Evolutionary conservation across 1,140 invertebrate genomes (phyloP).

Genomic region (Steinernema feltiae): DNA sequence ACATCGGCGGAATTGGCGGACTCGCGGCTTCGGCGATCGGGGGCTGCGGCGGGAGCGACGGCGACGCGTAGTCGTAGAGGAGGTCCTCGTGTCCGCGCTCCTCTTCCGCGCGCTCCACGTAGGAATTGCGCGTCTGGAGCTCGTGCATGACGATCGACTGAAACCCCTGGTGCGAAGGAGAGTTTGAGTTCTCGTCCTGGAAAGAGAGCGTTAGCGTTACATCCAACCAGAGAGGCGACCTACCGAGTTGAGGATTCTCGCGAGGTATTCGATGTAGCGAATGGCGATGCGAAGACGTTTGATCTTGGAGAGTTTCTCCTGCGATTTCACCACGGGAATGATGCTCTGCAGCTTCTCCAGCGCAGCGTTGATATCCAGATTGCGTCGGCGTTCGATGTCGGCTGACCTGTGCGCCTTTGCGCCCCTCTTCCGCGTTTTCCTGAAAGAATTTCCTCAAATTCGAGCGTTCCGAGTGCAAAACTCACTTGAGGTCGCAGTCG

Average conservation of each 20-base stretch:
- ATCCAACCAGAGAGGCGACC: not conserved
- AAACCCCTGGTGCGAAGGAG: not conserved
- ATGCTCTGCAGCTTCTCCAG: not conserved
- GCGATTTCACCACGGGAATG: not conserved
- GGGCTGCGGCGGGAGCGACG: too few relatives aligned
- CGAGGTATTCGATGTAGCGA: conserved; percentile 1
- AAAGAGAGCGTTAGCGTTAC: not conserved
- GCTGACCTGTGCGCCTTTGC: not conserved
- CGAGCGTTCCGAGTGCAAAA: too few relatives aligned
- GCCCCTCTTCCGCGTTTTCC: too few relatives aligned
- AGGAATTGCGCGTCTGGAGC: conserved; percentile 1
- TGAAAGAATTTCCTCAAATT: too few relatives aligned
- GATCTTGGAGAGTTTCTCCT: not conserved
- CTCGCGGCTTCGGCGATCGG: too few relatives aligned
- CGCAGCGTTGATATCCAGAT: not conserved
- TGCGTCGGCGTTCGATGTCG: not conserved
- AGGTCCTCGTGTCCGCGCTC: not conserved
- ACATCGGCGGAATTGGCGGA: too few relatives aligned
- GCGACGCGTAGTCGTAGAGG: not conserved
- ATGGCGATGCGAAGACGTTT: not conserved
- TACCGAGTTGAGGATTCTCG: not conserved
- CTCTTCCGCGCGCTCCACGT: conserved; percentile 2
- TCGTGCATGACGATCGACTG: not conserved
- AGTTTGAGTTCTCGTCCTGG: not conserved
- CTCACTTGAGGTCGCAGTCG: too few relatives aligned